These are phyloP conservation scores for Euplagia quadripunctaria DNA, from an alignment of 2,888 invertebrate genomes.

Conservation along the genomic window DNA sequence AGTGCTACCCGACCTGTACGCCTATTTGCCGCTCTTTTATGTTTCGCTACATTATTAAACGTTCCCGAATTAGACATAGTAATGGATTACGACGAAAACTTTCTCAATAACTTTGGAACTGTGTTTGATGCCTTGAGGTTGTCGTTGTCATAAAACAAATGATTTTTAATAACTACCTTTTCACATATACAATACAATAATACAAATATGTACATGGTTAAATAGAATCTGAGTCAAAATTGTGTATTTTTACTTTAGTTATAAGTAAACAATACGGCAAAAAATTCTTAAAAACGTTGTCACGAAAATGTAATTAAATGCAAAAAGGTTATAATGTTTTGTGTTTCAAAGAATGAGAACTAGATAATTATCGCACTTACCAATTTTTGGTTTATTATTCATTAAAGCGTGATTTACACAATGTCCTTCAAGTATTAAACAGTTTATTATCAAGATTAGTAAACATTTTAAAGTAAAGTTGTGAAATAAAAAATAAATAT, in stretches of 20 bases:
- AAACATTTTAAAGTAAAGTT: neutral
- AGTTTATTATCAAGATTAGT: neutral
- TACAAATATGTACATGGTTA: no score
- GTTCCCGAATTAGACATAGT: constrained; percentile 47
- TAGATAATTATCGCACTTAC: constrained; percentile 16
- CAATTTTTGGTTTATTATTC: constrained; percentile 24
- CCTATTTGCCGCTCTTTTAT: constrained; percentile 57
- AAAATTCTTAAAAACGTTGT: constrained; percentile 7
- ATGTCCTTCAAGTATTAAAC: neutral
- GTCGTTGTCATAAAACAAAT: neutral
- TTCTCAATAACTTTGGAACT: constrained; percentile 20
- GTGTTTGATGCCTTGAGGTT: constrained; percentile 7
- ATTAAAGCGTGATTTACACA: neutral
- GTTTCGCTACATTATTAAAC: constrained; percentile 61
- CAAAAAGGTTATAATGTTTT: constrained; percentile 10
- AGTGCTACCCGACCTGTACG: constrained; percentile 61
- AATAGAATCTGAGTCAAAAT: no score
- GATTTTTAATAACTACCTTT: neutral
- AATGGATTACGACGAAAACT: constrained; percentile 33
- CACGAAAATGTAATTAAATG: constrained; percentile 16
- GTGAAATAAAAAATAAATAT: neutral
- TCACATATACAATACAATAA: no score
- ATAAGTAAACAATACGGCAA: neutral
- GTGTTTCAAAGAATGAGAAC: constrained; percentile 11
- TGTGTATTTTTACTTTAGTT: neutral